Evolutionary conservation across 1,140 invertebrate species (phyloP).

Genomic region (Palaemon carinicauda): DNA sequence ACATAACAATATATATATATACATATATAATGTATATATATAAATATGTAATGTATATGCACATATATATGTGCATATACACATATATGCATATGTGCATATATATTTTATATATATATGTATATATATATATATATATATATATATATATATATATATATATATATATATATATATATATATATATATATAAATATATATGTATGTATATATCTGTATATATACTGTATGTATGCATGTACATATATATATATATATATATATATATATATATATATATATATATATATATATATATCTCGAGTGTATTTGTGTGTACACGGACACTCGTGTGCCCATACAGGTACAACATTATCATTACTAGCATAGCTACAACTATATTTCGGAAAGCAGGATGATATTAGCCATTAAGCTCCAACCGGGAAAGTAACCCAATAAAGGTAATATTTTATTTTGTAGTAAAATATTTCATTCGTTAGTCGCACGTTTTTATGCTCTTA

Average conservation of each 20-base stretch:
- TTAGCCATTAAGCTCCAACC: too few relatives aligned
- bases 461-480: too few relatives aligned
- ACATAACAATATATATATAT: too few relatives aligned
- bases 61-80: neutral
- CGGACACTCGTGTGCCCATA: too few relatives aligned
- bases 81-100: neutral
- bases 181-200: neutral
- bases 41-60: too few relatives aligned
- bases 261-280: neutral
- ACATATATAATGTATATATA: too few relatives aligned
- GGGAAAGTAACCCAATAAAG: too few relatives aligned
- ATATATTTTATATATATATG: neutral
- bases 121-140: slow-evolving; percentile 2
- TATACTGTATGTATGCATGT: neutral
- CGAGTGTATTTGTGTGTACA: too few relatives aligned
- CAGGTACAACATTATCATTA: too few relatives aligned
- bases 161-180: slow-evolving; percentile 2
- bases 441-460: too few relatives aligned
- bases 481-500: too few relatives aligned
- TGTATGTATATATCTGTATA: neutral
- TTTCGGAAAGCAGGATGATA: neutral
- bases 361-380: too few relatives aligned
- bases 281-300: neutral
- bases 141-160: slow-evolving; percentile 2
- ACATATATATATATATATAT: neutral